A percentile compares a stretch with the other conserved stretches of the same genome.
phyloP scores from a whole-genome alignment of 2,113 vertebrate genomes.

The Nibea albiflora region DNA sequence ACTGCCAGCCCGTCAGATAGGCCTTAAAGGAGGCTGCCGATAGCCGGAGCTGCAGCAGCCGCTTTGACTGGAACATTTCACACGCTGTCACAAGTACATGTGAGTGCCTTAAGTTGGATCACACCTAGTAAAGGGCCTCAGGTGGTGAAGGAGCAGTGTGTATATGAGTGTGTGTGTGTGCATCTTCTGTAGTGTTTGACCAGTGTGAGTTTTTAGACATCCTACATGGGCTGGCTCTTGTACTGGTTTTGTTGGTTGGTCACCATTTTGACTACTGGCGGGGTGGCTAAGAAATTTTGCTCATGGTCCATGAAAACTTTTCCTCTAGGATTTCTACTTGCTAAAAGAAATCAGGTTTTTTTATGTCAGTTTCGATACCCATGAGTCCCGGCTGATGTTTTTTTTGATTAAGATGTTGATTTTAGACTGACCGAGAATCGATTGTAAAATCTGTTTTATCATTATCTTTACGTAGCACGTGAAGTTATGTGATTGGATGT shows the following conservation, averaged over 20 bases:
- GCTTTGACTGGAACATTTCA: constrained; percentile 72
- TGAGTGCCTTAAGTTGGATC: constrained; percentile 64
- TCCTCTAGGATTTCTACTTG: too few relatives aligned
- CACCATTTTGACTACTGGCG: background rate
- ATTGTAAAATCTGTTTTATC: too few relatives aligned
- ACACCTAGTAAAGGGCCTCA: constrained; percentile 54
- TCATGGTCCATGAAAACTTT: too few relatives aligned
- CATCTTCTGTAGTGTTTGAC: background rate
- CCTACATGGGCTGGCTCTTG: too few relatives aligned
- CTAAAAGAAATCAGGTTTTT: too few relatives aligned
- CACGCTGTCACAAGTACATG: constrained; percentile 68
- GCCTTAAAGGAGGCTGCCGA: constrained; percentile 61
- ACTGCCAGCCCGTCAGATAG: constrained; percentile 71
- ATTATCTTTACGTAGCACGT: too few relatives aligned
- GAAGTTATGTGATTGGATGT: too few relatives aligned
- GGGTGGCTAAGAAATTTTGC: background rate
- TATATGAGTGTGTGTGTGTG: constrained; percentile 5
- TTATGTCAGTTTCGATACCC: too few relatives aligned
- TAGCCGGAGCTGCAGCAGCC: constrained; percentile 63
- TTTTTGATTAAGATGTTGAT: too few relatives aligned
- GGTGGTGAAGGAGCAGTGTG: constrained; percentile 44
- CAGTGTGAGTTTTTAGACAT: background rate
- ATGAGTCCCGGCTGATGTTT: too few relatives aligned
- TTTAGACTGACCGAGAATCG: too few relatives aligned
- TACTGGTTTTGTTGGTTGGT: too few relatives aligned